Evolutionary conservation across 2,113 vertebrate genomes (phyloP), one percentile per base, ranked within the genome.

Genomic region (Odontesthes bonariensis): DNA sequence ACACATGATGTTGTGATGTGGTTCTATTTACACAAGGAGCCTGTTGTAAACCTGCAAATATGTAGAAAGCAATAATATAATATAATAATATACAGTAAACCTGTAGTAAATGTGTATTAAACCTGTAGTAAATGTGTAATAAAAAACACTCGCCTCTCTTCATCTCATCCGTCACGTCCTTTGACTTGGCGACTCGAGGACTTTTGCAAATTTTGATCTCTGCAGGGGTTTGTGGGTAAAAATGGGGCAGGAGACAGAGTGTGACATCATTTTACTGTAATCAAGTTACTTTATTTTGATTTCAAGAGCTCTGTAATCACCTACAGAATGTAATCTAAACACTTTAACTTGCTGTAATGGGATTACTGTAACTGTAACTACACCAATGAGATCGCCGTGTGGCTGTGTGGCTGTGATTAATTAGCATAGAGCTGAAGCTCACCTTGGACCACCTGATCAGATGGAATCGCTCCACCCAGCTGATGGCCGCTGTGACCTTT

Each of bases 401-500:
- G n/a, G n/a, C n/a, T n/a, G n/a, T n/a, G 23, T 19, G 12, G n/a
- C 0, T 55, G 35, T 44, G 32, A 20, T 40, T 32, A 3, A 56
- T 12, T 47, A 38, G 35, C 35, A 38, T 5, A 38, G 7, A 38
- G 35, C 7, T 10, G 35, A 38, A 38, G 35, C 68, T 86, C 71
- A 88, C 88, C 88, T 85, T 76, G 52, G 16, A 77, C 60, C 16
- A 63, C 8, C 31, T 69, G 66, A 53, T 38, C 35, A 56, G 77
- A 10, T 5, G 32, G 13, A 4, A 46, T 52, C 61, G 74, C 20
- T 84, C 87, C 92, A 57, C 88, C 88, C 82, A 80, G 55, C 92
- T 92, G 60, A n/a, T 91, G 92, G 51, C 89, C 94, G 90, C 92
- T 90, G 77, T 89, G 93, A 83, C 89, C 79, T 79, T 90, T 94